Conservation (phyloP, 2,113 vertebrate species). For the Anoplopoma fimbria region DNA sequence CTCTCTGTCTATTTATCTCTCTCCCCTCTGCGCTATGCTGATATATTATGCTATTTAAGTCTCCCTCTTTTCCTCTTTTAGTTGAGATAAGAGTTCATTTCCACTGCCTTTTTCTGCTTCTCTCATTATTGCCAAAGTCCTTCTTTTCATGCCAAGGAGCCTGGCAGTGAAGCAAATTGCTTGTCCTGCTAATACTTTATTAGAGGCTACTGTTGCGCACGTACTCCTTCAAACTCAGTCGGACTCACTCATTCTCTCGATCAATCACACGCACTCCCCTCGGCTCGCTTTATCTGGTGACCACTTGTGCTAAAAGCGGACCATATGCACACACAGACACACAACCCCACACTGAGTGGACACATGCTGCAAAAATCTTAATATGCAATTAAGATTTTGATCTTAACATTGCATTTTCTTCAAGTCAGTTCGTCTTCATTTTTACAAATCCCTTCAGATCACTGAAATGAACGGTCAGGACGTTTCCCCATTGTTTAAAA, state of each 20-base stretch:
- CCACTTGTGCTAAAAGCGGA: constrained; percentile 37
- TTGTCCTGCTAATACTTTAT: constrained; percentile 78
- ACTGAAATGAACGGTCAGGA: not conserved
- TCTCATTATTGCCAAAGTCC: constrained; percentile 77
- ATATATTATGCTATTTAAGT: constrained; percentile 79
- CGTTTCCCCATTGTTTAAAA: not conserved
- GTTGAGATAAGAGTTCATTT: constrained; percentile 80
- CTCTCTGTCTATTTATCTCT: constrained; percentile 63
- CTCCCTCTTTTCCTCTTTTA: constrained; percentile 69
- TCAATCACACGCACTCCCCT: constrained; percentile 52
- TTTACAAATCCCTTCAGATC: not conserved
- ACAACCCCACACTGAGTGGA: not conserved
- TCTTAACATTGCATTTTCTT: constrained; percentile 5
- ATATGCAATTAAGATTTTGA: not conserved
- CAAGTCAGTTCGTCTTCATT: not conserved
- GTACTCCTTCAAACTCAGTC: constrained; percentile 64
- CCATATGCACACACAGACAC: not conserved
- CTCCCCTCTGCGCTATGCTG: constrained; percentile 54
- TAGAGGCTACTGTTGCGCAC: constrained; percentile 65
- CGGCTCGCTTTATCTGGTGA: constrained; percentile 24
- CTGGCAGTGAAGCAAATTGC: constrained; percentile 76
- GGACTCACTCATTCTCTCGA: constrained; percentile 56
- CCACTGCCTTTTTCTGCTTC: constrained; percentile 68
- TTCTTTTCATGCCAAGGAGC: constrained; percentile 75
- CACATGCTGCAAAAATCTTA: constrained; percentile 9